A percentile compares a stretch with the other conserved stretches of the same genome.
These are phyloP conservation scores for Chromobotia macracanthus DNA, from an alignment of 2,797 vertebrate species.

Conservation along the genomic window DNA sequence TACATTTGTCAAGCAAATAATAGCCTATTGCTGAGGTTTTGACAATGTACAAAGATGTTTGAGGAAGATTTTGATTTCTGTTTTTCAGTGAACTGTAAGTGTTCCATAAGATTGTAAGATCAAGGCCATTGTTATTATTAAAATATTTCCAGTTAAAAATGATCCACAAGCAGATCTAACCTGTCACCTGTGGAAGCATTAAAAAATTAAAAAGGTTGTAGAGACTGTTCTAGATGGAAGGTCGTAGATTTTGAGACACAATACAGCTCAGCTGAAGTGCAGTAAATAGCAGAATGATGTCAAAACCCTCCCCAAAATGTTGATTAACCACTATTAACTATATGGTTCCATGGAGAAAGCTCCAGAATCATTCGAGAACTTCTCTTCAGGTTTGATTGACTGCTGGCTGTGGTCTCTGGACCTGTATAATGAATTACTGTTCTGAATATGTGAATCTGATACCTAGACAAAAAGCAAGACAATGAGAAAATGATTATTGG, in stretches of 20 bases:
- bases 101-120: not conserved
- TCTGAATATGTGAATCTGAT: conserved; percentile 67
- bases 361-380: conserved; percentile 86
- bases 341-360: conserved; percentile 86
- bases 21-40: not conserved
- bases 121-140: not conserved
- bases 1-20: not conserved
- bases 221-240: not conserved
- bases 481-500: not conserved
- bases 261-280: too few relatives aligned
- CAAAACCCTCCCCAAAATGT: conserved; percentile 80
- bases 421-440: conserved; percentile 63
- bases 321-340: conserved; percentile 53
- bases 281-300: conserved; percentile 77
- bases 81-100: not conserved
- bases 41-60: not conserved
- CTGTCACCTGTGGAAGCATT: too few relatives aligned
- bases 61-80: not conserved
- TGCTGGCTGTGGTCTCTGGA: conserved; percentile 69
- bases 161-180: too few relatives aligned
- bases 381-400: conserved; percentile 78
- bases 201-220: not conserved
- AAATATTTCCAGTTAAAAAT: not conserved
- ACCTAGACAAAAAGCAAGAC: conserved; percentile 65
- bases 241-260: not conserved